A percentile compares a stretch with the other conserved stretches of the same genome.
Conservation (phyloP, 2,113 vertebrate species). For the Hyla sarda region DNA sequence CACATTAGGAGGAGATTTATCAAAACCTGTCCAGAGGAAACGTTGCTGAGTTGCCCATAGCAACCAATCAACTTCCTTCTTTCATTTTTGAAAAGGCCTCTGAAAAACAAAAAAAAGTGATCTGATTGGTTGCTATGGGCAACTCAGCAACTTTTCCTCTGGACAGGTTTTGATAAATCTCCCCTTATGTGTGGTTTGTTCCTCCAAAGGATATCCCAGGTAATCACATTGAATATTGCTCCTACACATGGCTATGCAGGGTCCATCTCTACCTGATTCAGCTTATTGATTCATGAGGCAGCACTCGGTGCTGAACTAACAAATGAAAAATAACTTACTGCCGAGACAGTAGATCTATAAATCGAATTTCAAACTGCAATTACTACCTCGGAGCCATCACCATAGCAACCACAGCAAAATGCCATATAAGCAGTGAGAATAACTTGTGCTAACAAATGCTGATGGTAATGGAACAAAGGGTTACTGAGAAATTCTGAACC, state of each 20-base stretch:
- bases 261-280: neutral
- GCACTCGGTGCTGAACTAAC: neutral
- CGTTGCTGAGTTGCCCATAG: too few relatives aligned
- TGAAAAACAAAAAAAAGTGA: too few relatives aligned
- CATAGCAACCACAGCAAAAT: constrained; percentile 1
- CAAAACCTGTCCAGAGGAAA: too few relatives aligned
- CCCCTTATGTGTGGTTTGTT: too few relatives aligned
- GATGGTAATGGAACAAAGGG: neutral
- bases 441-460: neutral
- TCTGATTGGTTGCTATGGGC: too few relatives aligned
- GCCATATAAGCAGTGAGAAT: neutral
- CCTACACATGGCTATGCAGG: neutral
- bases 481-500: neutral
- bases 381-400: neutral
- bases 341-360: neutral
- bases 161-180: too few relatives aligned
- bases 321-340: constrained; percentile 11
- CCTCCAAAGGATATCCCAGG: too few relatives aligned
- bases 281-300: neutral
- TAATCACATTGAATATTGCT: neutral
- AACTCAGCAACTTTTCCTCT: too few relatives aligned
- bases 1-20: too few relatives aligned
- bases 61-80: too few relatives aligned
- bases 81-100: too few relatives aligned
- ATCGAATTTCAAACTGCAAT: constrained; percentile 31